phyloP scores from a whole-genome alignment of 2,113 vertebrate genomes.

The Malurus elegans region DNA sequence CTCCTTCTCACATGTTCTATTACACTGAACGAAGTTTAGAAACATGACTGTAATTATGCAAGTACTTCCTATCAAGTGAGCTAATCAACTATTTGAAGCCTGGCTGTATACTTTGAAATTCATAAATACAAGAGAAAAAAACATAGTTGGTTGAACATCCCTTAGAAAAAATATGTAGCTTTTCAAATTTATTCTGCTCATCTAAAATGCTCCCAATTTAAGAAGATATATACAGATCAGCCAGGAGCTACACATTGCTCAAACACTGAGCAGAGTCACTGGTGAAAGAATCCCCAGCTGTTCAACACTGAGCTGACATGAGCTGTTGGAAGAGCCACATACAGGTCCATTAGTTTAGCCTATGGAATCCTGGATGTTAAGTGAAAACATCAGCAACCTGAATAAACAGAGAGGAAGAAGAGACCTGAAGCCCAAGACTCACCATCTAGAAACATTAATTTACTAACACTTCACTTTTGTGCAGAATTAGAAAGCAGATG shows the following conservation, averaged over 20 bases:
- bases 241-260: not conserved
- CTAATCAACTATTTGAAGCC: not conserved
- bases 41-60: not conserved
- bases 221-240: not conserved
- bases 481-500: not conserved
- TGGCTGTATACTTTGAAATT: not conserved
- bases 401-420: not conserved
- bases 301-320: not conserved
- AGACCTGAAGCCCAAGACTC: not conserved
- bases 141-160: not conserved
- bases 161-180: not conserved
- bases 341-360: not conserved
- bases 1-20: not conserved
- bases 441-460: not conserved
- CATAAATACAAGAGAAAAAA: not conserved
- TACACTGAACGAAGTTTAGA: not conserved
- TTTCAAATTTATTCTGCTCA: not conserved
- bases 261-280: not conserved
- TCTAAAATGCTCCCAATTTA: not conserved
- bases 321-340: not conserved
- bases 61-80: not conserved
- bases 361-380: not conserved
- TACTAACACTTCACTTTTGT: not conserved
- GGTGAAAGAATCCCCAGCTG: not conserved
- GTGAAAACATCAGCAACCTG: not conserved